A percentile compares a stretch with the other conserved stretches of the same genome.
These are phyloP conservation scores for Siderastrea siderea DNA, from an alignment of 92 coral and sea anemone species.

Conservation along the genomic window DNA sequence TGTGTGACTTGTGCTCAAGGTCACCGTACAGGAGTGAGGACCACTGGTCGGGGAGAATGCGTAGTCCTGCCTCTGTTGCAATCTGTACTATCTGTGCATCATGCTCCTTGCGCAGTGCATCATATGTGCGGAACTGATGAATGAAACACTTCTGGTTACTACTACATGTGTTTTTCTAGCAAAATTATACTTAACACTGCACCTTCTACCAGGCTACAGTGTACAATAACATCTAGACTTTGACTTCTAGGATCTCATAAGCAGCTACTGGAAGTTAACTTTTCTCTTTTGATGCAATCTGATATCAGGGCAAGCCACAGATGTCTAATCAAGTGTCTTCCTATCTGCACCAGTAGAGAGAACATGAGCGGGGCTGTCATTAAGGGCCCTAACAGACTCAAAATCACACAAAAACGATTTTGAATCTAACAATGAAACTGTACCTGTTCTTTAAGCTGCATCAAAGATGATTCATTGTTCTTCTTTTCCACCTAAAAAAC, in stretches of 20 bases:
- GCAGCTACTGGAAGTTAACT: background rate
- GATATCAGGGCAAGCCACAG: too few relatives aligned
- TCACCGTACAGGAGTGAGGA: conserved; percentile 92
- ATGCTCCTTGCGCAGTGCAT: conserved; percentile 89
- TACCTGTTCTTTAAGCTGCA: conserved; percentile 98
- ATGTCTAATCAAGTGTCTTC: too few relatives aligned
- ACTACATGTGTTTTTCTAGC: background rate
- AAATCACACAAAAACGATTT: too few relatives aligned
- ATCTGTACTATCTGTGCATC: conserved; percentile 95
- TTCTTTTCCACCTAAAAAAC: conserved; percentile 81
- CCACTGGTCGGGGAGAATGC: conserved; percentile 96
- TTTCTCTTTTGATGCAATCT: too few relatives aligned
- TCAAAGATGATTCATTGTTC: conserved; percentile 96
- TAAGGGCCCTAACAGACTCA: too few relatives aligned
- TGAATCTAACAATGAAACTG: background rate
- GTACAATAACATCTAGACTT: background rate
- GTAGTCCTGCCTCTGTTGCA: conserved; percentile 93
- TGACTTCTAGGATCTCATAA: background rate
- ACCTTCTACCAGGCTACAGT: background rate
- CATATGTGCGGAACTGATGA: conserved; percentile 86
- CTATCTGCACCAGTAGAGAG: too few relatives aligned
- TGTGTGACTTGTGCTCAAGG: conserved; percentile 90
- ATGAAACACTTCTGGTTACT: background rate
- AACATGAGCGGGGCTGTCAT: too few relatives aligned
- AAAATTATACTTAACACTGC: background rate